Conservation (phyloP, 2,797 vertebrate species). For the Onychomys arenicola region DNA sequence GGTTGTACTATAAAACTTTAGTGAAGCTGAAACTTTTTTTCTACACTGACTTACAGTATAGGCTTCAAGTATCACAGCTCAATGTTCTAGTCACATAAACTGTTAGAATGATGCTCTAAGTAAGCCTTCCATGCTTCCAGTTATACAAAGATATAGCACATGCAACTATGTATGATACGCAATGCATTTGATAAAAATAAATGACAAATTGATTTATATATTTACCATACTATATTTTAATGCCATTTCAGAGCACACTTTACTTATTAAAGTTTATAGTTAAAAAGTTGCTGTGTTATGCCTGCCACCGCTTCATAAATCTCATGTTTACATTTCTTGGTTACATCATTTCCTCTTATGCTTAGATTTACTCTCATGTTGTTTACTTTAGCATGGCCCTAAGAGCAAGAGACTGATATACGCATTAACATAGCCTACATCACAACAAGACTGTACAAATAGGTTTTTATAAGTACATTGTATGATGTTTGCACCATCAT, state of each 20-base stretch:
- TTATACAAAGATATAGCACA: neutral
- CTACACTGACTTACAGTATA: neutral
- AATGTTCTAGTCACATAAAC: neutral
- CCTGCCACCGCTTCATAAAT: neutral
- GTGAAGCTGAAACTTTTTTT: neutral
- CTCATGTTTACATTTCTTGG: neutral
- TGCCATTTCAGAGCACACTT: neutral
- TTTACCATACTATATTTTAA: neutral
- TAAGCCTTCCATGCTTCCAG: neutral
- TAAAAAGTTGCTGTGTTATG: neutral
- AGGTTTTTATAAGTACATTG: neutral
- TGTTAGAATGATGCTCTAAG: neutral
- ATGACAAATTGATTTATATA: neutral
- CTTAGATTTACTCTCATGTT: neutral
- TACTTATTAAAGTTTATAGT: neutral
- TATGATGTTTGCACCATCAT: neutral
- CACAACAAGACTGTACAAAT: neutral
- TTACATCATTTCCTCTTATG: neutral
- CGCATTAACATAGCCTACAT: neutral
- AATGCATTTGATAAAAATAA: neutral
- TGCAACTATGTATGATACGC: neutral
- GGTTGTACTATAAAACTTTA: neutral
- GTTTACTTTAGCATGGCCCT: neutral
- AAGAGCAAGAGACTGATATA: neutral
- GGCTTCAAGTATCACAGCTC: neutral